Base-by-base conservation (phyloP, 2,113 vertebrate species). In the Ursus arctos region DNA sequence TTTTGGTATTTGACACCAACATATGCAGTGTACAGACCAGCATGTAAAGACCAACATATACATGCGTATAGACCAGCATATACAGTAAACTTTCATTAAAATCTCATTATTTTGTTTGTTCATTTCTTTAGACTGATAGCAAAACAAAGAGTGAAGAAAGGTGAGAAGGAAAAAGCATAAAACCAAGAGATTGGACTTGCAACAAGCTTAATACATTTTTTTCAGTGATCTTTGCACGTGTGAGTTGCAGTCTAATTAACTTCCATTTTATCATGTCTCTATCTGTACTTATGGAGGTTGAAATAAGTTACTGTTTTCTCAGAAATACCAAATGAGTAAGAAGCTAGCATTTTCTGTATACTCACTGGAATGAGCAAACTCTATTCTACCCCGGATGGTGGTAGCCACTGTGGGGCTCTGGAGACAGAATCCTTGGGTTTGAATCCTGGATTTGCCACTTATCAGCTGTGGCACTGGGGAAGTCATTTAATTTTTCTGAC, bases 281-380 rank as follows among this genome's bases (percentile, higher is more conserved):
- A 76, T 9, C 12, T 96, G 47, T 51, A n/a, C 61, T 36, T 80
- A 49, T 2, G 6, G 24, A 36, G 49, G 28, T 16, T 36, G 28
- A 95, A 91, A 47, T 43, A 79, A n/a, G 57, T 71, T 85, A 87
- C 43, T 36, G 10, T 89, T 88, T 88, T 79, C 77, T 85, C 79
- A 97, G 76, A 85, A 77, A 79, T 33, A 67, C 4, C 14, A 72
- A 13, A 4, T 16, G 6, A 72, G 11, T 55, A 33, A 57, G n/a
- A 92, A 55, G 28, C 19, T 21, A 11, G 69, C 31, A 12, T 67
- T 82, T 47, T 82, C 40, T 40, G 0, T 33, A 7, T 15, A 26
- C 6, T 21, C 61, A 8, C 33, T 51, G 59, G 57, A n/a, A 83
- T 3, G 24, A 84, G 22, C 53, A 53, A 80, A 61, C 22, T 31